phyloP scores from a whole-genome alignment of 2,888 invertebrate species.

The Eupeodes luniger region DNA sequence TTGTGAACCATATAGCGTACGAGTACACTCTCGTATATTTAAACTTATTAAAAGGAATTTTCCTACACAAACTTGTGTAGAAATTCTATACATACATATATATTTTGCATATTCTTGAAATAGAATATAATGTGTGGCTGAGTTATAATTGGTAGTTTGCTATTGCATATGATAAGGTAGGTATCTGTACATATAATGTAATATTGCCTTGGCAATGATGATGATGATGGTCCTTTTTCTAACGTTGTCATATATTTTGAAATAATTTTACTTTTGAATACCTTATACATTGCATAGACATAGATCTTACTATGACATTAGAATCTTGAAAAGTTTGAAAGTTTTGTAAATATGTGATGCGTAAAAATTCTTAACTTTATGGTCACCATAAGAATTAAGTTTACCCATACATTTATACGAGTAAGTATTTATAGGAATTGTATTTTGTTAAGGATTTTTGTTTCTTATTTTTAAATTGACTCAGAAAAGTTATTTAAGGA shows the following conservation, averaged over 20 bases:
- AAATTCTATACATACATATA: neutral
- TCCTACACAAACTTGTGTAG: neutral
- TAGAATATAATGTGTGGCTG: neutral
- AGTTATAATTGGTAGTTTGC: slow-evolving; percentile 69
- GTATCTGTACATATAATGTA: neutral
- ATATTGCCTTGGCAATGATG: slow-evolving; percentile 20
- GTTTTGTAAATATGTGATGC: slow-evolving; percentile 25
- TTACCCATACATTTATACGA: no score
- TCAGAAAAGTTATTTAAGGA: no score
- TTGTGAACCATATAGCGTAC: slow-evolving; percentile 32
- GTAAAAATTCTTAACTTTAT: slow-evolving; percentile 53
- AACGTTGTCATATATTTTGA: neutral
- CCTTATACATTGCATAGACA: neutral
- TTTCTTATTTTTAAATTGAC: no score
- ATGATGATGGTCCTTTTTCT: slow-evolving; percentile 9
- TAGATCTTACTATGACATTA: neutral
- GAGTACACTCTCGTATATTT: no score
- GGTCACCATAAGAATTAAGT: slow-evolving; percentile 21
- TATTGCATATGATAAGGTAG: slow-evolving; percentile 27
- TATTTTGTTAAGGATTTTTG: no score
- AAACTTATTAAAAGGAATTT: slow-evolving; percentile 53
- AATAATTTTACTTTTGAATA: neutral
- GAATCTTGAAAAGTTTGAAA: slow-evolving; percentile 42
- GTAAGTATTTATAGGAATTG: no score
- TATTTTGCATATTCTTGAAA: slow-evolving; percentile 6